Evolutionary conservation across 2,113 vertebrate genomes (phyloP).

Genomic region (Salvelinus sp.): DNA sequence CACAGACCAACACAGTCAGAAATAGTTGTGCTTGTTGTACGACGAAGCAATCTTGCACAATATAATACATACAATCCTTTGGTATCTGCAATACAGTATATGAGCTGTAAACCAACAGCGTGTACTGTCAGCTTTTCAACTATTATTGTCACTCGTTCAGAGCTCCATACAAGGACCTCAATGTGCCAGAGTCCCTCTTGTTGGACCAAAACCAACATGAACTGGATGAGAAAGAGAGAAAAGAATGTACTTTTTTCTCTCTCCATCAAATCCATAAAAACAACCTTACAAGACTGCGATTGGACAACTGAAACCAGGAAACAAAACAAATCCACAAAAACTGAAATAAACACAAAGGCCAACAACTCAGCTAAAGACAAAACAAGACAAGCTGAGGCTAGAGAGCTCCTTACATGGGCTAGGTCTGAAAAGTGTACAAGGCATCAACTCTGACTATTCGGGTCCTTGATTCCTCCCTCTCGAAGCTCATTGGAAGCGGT

Average conservation of each 20-base stretch:
- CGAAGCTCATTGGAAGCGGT: no score
- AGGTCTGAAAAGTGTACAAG: no score
- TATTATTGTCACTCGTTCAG: background rate
- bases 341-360: background rate
- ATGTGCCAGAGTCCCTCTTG: conserved; percentile 32
- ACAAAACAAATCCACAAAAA: background rate
- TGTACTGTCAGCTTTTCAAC: background rate
- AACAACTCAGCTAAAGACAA: background rate
- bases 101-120: background rate
- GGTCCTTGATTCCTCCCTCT: no score
- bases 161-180: background rate
- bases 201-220: conserved; percentile 34
- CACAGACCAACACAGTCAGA: background rate
- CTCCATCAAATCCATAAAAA: no score
- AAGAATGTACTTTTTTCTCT: no score
- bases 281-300: no score
- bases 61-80: background rate
- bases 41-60: background rate
- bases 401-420: no score
- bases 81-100: background rate
- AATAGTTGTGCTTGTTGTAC: background rate
- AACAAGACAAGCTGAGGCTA: background rate
- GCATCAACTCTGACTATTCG: no score
- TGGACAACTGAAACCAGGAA: conserved; percentile 14
- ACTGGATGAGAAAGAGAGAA: conserved; percentile 6